Evolutionary conservation across 2,113 vertebrate genomes (phyloP), one percentile per base, ranked within the genome.

Genomic region (Sula dactylatra): DNA sequence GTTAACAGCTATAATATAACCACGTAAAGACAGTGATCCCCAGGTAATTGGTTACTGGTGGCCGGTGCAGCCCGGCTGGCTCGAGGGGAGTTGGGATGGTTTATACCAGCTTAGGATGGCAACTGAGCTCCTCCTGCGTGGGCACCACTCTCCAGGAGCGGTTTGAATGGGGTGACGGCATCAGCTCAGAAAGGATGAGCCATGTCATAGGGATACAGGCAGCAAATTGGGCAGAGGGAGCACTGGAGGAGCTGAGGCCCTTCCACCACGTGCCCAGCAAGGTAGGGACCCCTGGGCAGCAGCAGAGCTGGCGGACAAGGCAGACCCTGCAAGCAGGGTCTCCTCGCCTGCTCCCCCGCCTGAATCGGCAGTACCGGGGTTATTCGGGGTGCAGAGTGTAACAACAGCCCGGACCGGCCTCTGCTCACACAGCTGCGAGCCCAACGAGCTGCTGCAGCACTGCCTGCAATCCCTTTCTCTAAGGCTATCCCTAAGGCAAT

Each of bases 301-400:
- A 59, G 52, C 73, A 73, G 31, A 44, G 20, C 22, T 42, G 19
- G 49, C 8, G 55, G 40, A 24, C 12, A 16, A 56, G 67, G 13
- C 18, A 88, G 40, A 15, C 12, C 7, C 19, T n/a, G n/a, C 38
- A 34, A 54, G 67, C 0, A 0, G 64, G 24, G 25, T 47, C 32
- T n/a, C 27, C 72, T 47, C 13, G 1, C 22, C 47, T 2, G 1
- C 36, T 86, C 40, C 31, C 34, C 19, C 26, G 11, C 38, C 36
- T 1, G 0, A 20, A 26, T 66, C 1, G 1, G 31, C n/a, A 29
- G 24, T 13, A 27, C 26, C 2, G 1, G 15, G 54, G 49, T 45
- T 77, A 42, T n/a, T 62, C 0, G 5, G 34, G 71, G 21, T 17
- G 29, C 32, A 54, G 36, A n/a, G 25, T 3, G 6, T 22, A 38